Base-by-base conservation (phyloP, 2,888 invertebrate species). In the Macaria liturata region DNA sequence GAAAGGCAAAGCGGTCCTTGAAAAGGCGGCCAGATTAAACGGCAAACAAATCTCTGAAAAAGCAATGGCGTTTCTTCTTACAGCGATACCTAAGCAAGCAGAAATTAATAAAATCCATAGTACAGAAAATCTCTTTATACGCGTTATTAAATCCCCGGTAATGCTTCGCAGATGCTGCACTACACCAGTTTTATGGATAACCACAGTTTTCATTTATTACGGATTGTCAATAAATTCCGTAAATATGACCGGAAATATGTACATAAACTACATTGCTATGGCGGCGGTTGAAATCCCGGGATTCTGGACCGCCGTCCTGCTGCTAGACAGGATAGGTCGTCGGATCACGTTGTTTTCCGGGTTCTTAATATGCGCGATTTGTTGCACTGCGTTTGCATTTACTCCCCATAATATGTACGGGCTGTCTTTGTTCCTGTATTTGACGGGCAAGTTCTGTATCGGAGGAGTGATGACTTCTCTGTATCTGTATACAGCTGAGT, bases 181-280 rank as follows among this genome's bases (percentile, higher is more conserved):
- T 44, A 95, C 95, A 58, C 95, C 95, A n/a, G 90, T 96, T 61
- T 94, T 95, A 80, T 96, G 96, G 96, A 94, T 96, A 48, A 94
- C 96, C 1, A 95, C 95, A 66, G 95, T 95, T 0, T 94, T 97
- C 64, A 94, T 96, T 49, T 97, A 96, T 79, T 97, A 96, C 70
- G 97, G 97, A 0, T 83, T 97, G 57, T 95, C 95, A 9, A 89
- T 97, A 52, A 96, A 96, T 82, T 95, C 96, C 0, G 95, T 96
- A 4, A 92, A 94, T 46, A 85, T 97, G 61, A 93, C 94, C 46
- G 96, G 96, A 4, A 94, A 96, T 79, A 95, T 95, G 77, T 96
- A 96, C 78, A 74, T 95, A 7, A 97, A 96, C 81, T 97, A 96
- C 73, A 94, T 96, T 49, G 82, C 94, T 34, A 93, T 93, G 5